Evolutionary conservation across 1,140 invertebrate genomes (phyloP).

Genomic region (Pseudomyrmex flavicornis): DNA sequence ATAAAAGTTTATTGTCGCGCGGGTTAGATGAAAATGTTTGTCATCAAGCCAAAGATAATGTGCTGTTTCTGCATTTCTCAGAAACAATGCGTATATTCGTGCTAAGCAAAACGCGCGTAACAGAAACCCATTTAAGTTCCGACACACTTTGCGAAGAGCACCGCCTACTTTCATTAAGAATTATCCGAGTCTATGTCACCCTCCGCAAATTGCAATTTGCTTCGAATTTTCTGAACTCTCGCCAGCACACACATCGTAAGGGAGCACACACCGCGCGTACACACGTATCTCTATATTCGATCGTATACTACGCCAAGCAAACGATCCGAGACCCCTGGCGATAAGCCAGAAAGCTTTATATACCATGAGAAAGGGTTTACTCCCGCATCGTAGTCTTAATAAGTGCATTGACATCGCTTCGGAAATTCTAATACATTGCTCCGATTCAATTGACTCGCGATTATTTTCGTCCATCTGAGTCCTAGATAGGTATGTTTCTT

Average conservation of each 20-base stretch:
- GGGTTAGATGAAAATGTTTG: background rate
- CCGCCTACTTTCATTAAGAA: slow-evolving; percentile 39
- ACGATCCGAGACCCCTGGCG: slow-evolving; percentile 47
- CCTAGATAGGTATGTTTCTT: no score
- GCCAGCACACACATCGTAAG: slow-evolving; percentile 28
- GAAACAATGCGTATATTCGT: background rate
- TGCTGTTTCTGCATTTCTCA: slow-evolving; percentile 8
- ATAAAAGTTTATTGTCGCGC: background rate
- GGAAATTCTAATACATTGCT: slow-evolving; percentile 64
- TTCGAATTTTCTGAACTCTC: slow-evolving; percentile 38
- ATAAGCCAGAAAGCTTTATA: slow-evolving; percentile 66
- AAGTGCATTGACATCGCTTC: slow-evolving; percentile 76
- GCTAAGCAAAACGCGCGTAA: background rate
- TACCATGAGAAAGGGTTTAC: slow-evolving; percentile 62
- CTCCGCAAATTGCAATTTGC: slow-evolving; percentile 52
- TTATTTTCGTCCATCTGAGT: background rate
- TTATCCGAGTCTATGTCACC: slow-evolving; percentile 20
- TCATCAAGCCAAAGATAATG: slow-evolving; percentile 5
- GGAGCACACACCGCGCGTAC: slow-evolving; percentile 8
- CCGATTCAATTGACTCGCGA: slow-evolving; percentile 33
- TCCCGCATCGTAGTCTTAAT: slow-evolving; percentile 65
- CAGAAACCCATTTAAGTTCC: slow-evolving; percentile 17
- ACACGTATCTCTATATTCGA: slow-evolving; percentile 50
- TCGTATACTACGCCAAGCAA: slow-evolving; percentile 34
- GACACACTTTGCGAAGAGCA: slow-evolving; percentile 10